A percentile compares a stretch with the other conserved stretches of the same genome.
phyloP scores from a whole-genome alignment of 2,888 invertebrate genomes.

The Folsomia candida region DNA sequence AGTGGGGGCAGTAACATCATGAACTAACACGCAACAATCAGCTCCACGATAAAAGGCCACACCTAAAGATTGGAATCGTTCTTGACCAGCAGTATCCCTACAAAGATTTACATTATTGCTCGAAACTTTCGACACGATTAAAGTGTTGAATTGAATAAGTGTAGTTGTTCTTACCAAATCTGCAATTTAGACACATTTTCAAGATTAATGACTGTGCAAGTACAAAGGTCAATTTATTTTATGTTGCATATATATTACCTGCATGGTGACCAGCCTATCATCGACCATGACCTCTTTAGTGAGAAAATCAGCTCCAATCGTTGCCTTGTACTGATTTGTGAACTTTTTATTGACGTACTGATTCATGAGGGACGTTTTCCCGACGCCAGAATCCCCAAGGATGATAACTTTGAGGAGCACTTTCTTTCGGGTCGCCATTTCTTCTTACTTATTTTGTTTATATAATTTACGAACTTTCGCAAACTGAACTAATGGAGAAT shows the following conservation, averaged over 20 bases:
- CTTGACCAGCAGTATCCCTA: conserved; percentile 97
- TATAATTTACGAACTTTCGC: too few relatives aligned
- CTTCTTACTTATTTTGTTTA: too few relatives aligned
- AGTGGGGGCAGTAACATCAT: conserved; percentile 96
- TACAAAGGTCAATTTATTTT: too few relatives aligned
- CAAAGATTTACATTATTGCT: not conserved
- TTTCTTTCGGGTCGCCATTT: conserved; percentile 91
- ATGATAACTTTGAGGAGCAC: conserved; percentile 95
- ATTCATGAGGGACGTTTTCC: conserved; percentile 99
- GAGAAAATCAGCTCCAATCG: conserved; percentile 81
- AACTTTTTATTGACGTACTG: conserved; percentile 99
- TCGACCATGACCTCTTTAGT: conserved; percentile 99
- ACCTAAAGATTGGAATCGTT: conserved; percentile 96
- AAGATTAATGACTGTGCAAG: too few relatives aligned
- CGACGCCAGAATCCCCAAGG: conserved; percentile 96
- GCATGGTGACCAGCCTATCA: conserved; percentile 98
- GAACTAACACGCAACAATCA: conserved; percentile 95
- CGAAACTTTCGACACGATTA: not conserved
- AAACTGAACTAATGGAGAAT: too few relatives aligned
- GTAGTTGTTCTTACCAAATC: not conserved
- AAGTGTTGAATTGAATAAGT: not conserved
- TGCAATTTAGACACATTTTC: too few relatives aligned
- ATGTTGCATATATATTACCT: conserved; percentile 60
- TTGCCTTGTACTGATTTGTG: conserved; percentile 94
- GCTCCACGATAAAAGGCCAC: conserved; percentile 99